Base-by-base conservation (phyloP, 1,140 invertebrate genomes). In the Lepidurus arcticus region DNA sequence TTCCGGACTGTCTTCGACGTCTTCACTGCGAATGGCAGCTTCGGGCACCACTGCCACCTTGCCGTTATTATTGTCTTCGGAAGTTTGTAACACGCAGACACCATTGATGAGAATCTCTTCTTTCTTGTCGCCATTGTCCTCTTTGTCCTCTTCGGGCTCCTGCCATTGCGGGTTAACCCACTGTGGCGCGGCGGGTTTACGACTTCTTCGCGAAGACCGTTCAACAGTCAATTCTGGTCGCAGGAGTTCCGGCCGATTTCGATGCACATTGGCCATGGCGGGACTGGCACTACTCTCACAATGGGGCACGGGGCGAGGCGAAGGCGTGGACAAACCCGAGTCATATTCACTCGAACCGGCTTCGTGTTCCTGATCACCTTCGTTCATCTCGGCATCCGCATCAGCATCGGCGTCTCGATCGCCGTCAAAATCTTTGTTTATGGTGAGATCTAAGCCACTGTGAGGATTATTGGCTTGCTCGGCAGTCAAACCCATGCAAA, bases 121-220 rank as follows among this genome's bases (percentile, higher is more conserved):
- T 34, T 78, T 74, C 73, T 79, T 77, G 42, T 74, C 76, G 6
- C 75, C 24, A 42, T 81, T 76, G 80, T 88, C 86, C 76, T 90
- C 89, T 87, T 87, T 78, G 87, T 87, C 42, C 78, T 87, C 53
- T 84, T 86, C 81, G 81, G 84, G 82, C 79, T 85, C 83, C 78
- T 45, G 47, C 75, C 76, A 79, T 24, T 74, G 77, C 21, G 94
- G 96, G 85, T 97, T 97, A 0, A 98, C 95, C 94, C 96, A 97
- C 86, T 98, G 95, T 0, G 97, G 97, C 43, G 95, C 94, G 0
- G 94, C 94, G 0, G 96, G 93, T 86, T 98, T 98, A 78, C 96
- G 88, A 42, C 75, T 79, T 43, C 78, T 47, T 79, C 96, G 85
- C 74, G 85, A 86, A 82, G 84, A 87, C 83, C 76, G 84, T 90